Conservation (phyloP, 2,113 vertebrate genomes). For the Regulus satrapa region DNA sequence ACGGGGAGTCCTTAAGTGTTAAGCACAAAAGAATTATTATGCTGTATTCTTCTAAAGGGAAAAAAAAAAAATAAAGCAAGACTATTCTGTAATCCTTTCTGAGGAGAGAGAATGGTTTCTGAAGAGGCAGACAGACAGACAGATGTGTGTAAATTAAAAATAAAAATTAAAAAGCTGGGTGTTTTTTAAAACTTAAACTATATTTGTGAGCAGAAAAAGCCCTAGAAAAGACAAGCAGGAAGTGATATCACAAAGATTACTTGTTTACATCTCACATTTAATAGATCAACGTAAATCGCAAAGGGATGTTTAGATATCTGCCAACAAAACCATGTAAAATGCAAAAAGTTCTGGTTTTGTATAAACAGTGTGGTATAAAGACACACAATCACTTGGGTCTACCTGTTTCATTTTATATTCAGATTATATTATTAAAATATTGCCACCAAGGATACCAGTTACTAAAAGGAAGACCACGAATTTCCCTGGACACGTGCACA, state of each 20-base stretch:
- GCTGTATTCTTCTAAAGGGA: background rate
- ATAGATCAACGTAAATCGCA: background rate
- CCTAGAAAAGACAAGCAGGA: background rate
- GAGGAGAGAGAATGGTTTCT: background rate
- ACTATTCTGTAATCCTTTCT: background rate
- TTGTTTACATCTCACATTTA: background rate
- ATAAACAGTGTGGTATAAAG: background rate
- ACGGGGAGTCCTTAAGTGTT: background rate
- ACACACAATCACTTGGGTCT: background rate
- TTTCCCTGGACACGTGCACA: background rate
- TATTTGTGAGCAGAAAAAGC: background rate
- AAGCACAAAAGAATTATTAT: conserved; percentile 32
- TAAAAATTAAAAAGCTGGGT: background rate
- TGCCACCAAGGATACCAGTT: fast-evolving
- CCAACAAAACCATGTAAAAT: background rate
- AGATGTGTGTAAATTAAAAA: background rate
- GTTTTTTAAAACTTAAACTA: background rate
- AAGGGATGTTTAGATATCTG: background rate
- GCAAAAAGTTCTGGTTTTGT: background rate
- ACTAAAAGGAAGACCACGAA: background rate
- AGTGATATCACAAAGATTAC: background rate
- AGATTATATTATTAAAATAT: background rate
- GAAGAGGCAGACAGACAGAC: background rate
- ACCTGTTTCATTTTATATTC: background rate
- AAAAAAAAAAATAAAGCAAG: conserved; percentile 3